Evolutionary conservation across 2,113 vertebrate genomes (phyloP).

Genomic region (Typhlomys cinereus): DNA sequence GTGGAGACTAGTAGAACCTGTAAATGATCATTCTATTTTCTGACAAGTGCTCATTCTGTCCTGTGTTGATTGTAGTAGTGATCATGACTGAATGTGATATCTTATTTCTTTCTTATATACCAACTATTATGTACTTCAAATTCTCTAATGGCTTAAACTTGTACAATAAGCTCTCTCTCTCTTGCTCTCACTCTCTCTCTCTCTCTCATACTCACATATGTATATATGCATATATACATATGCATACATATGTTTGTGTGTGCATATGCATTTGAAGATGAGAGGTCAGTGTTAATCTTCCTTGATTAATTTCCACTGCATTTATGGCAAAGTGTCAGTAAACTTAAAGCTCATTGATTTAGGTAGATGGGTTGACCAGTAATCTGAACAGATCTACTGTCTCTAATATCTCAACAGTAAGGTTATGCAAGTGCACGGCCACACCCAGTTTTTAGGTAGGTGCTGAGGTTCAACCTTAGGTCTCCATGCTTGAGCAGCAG

Average conservation of each 20-base stretch:
- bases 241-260: neutral
- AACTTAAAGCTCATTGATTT: neutral
- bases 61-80: neutral
- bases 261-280: neutral
- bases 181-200: no score
- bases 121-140: neutral
- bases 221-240: neutral
- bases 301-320: neutral
- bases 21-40: neutral
- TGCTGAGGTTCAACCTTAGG: neutral
- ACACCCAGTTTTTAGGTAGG: neutral
- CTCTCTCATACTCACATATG: no score
- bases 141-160: neutral
- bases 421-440: no score
- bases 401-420: no score
- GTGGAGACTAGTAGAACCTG: neutral
- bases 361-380: neutral
- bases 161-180: neutral
- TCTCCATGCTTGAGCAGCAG: neutral
- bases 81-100: neutral
- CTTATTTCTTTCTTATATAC: neutral
- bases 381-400: neutral
- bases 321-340: neutral
- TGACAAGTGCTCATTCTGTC: neutral
- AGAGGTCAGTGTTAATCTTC: neutral